Evolutionary conservation across 2,888 invertebrate species (phyloP).

Genomic region (Mamestra brassicae): DNA sequence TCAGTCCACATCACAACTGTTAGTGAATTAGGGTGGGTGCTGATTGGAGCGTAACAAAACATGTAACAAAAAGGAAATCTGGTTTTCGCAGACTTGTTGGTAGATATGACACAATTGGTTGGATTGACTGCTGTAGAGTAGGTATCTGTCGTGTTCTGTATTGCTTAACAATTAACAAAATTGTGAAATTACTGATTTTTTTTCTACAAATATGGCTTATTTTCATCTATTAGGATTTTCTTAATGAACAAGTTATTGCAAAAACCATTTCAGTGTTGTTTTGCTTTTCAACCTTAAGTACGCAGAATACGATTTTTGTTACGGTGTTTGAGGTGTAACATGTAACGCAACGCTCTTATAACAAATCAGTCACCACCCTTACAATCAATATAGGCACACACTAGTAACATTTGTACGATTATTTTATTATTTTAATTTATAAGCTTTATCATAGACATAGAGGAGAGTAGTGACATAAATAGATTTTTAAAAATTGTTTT

Average conservation of each 20-base stretch:
- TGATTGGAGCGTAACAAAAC: background rate
- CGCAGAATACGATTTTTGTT: no score
- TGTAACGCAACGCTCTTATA: conserved; percentile 11
- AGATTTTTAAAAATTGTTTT: conserved; percentile 32
- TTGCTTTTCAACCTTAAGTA: background rate
- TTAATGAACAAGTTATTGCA: background rate
- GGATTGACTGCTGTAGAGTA: background rate
- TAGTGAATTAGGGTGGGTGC: conserved; percentile 55
- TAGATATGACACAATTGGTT: background rate
- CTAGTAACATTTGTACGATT: conserved; percentile 10
- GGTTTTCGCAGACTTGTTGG: background rate
- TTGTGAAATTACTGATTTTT: no score
- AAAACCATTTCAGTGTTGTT: background rate
- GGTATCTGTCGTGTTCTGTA: background rate
- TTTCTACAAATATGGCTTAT: no score
- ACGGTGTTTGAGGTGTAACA: background rate
- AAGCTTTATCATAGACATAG: background rate
- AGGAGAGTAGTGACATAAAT: background rate
- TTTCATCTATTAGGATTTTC: no score
- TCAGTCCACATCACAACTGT: conserved; percentile 86
- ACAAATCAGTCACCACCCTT: conserved; percentile 30
- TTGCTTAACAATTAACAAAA: no score
- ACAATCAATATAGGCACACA: conserved; percentile 37
- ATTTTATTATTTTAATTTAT: background rate
- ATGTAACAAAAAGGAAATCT: background rate